These are phyloP conservation scores for Aplocera efformata DNA, from an alignment of 2,888 invertebrate genomes.

Conservation along the genomic window DNA sequence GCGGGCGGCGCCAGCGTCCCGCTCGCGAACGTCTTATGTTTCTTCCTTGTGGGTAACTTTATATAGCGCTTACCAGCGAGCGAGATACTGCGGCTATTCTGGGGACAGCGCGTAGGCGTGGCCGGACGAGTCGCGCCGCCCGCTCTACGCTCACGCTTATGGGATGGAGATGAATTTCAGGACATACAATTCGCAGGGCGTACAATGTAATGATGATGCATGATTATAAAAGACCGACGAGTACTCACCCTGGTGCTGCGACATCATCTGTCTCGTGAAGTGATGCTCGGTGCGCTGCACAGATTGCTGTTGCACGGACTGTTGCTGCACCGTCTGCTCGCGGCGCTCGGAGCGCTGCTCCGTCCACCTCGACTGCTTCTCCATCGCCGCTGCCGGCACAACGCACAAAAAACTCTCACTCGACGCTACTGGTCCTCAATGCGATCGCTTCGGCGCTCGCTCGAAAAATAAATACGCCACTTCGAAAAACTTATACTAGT, in stretches of 20 bases:
- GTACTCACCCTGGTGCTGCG: constrained; percentile 78
- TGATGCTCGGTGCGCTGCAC: constrained; percentile 83
- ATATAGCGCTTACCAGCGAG: constrained; percentile 72
- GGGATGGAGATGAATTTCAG: constrained; percentile 36
- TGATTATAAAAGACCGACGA: neutral
- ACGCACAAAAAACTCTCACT: constrained; percentile 75
- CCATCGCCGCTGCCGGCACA: constrained; percentile 82
- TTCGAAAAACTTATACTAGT: constrained; percentile 74
- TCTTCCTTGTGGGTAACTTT: constrained; percentile 64
- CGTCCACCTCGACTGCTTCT: constrained; percentile 84
- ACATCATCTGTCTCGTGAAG: constrained; percentile 88
- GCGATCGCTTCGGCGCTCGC: constrained; percentile 60
- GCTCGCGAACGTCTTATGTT: constrained; percentile 56
- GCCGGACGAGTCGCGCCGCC: constrained; percentile 31
- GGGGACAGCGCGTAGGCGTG: constrained; percentile 60
- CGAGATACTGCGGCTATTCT: constrained; percentile 71
- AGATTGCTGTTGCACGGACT: constrained; percentile 85
- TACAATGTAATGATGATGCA: constrained; percentile 21
- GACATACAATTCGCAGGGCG: constrained; percentile 46
- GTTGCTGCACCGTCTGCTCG: constrained; percentile 76
- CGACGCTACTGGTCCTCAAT: constrained; percentile 68
- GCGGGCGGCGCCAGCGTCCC: constrained; percentile 32
- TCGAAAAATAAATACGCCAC: constrained; percentile 68
- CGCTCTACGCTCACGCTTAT: constrained; percentile 33
- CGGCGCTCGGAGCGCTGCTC: constrained; percentile 74